phyloP scores from a whole-genome alignment of 2,888 invertebrate species.

The Thymelicus acteon region DNA sequence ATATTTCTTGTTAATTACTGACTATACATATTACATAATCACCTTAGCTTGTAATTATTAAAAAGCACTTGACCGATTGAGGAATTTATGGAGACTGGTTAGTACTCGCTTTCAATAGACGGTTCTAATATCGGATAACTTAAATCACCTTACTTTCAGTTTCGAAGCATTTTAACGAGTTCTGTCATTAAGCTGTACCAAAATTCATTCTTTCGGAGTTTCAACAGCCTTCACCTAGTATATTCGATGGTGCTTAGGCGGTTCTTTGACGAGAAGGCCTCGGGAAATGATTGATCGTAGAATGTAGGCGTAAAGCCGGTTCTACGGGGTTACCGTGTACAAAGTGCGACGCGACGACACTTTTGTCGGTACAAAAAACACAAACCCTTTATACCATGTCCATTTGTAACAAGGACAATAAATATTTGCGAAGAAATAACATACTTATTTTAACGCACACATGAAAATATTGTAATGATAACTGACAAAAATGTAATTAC shows the following conservation, averaged over 20 bases:
- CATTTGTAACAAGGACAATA: background rate
- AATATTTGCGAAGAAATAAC: background rate
- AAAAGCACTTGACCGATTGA: background rate
- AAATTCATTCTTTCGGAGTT: constrained; percentile 37
- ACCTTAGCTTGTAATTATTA: background rate
- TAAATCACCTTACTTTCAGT: constrained; percentile 28
- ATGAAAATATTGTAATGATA: background rate
- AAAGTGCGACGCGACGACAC: constrained; percentile 8
- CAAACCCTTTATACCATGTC: background rate
- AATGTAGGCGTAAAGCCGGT: constrained; percentile 42
- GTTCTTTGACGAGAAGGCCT: constrained; percentile 36
- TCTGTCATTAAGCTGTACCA: constrained; percentile 34
- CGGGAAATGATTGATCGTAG: constrained; percentile 43
- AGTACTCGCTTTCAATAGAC: background rate
- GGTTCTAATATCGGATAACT: background rate
- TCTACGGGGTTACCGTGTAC: background rate
- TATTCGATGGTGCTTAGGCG: constrained; percentile 36
- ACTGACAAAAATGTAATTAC: background rate
- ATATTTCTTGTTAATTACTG: background rate
- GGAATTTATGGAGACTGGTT: background rate
- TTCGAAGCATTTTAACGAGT: constrained; percentile 37
- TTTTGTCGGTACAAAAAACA: constrained; percentile 1
- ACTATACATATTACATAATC: background rate
- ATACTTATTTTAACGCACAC: background rate
- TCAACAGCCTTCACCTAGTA: constrained; percentile 36